Evolutionary conservation across 2,888 invertebrate species (phyloP).

Genomic region (Scaptomyza reducta): DNA sequence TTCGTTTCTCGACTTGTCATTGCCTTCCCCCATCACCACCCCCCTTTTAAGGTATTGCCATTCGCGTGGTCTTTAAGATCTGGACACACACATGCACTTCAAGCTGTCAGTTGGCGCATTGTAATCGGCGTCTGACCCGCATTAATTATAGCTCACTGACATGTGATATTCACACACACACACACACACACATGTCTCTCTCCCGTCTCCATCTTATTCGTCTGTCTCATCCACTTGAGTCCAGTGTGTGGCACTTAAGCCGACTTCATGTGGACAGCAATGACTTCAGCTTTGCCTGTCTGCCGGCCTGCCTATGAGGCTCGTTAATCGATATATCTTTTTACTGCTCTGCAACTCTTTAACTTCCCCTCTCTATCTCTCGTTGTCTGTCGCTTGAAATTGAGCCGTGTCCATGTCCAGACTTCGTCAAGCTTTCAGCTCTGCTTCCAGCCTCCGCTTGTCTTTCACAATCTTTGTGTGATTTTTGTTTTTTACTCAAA

Average conservation of each 20-base stretch:
- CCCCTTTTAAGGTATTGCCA: background rate
- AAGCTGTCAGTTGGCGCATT: conserved; percentile 78
- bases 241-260: conserved; percentile 67
- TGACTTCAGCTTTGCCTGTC: conserved; percentile 44
- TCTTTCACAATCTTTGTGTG: conserved; percentile 27
- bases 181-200: conserved; percentile 30
- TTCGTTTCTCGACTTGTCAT: conserved; percentile 71
- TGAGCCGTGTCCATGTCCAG: conserved; percentile 64
- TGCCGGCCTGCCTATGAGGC: conserved; percentile 41
- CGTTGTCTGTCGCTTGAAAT: conserved; percentile 56
- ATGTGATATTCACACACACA: conserved; percentile 77
- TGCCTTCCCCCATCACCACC: conserved; percentile 29
- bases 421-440: conserved; percentile 45
- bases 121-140: conserved; percentile 80
- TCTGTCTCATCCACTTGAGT: conserved; percentile 46
- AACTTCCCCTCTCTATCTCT: background rate
- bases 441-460: conserved; percentile 34
- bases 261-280: conserved; percentile 48
- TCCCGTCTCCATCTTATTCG: background rate
- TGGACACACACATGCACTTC: conserved; percentile 66
- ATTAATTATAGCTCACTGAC: conserved; percentile 79
- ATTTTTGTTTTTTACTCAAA: conserved; percentile 18
- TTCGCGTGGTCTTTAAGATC: conserved; percentile 13
- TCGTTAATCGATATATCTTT: conserved; percentile 73
- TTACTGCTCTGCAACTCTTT: conserved; percentile 52